A percentile compares a stretch with the other conserved stretches of the same genome.
Evolutionary conservation across 2,113 vertebrate species (phyloP).

Genomic region (Misgurnus mizolepis): DNA sequence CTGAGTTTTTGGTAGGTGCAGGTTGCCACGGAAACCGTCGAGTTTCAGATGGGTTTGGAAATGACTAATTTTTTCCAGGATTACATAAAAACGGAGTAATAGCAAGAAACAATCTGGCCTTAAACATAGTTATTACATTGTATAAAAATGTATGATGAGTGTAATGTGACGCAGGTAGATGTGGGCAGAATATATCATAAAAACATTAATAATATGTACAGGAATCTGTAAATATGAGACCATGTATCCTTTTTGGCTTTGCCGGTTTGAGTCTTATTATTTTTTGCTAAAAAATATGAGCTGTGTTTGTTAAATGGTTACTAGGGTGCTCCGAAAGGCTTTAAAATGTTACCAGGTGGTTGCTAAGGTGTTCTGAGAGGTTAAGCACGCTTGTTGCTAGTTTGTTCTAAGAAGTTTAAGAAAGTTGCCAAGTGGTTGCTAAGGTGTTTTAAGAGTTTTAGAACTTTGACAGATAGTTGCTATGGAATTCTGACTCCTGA

Average conservation of each 20-base stretch:
- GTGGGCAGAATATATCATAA: neutral
- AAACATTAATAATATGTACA: neutral
- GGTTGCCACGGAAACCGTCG: slow-evolving; percentile 47
- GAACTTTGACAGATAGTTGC: too few species aligned
- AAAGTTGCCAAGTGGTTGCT: too few species aligned
- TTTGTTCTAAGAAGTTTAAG: too few species aligned
- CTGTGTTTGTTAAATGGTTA: too few species aligned
- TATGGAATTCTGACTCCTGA: too few species aligned
- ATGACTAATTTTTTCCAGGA: slow-evolving; percentile 36
- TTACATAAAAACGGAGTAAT: slow-evolving; percentile 46
- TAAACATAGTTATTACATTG: neutral
- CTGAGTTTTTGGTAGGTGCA: slow-evolving; percentile 44
- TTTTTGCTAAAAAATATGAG: too few species aligned
- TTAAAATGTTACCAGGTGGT: too few species aligned
- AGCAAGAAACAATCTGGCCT: slow-evolving; percentile 10
- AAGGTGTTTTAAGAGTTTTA: too few species aligned
- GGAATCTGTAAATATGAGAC: too few species aligned
- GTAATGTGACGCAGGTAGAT: neutral
- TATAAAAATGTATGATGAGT: neutral
- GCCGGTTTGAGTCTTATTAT: neutral
- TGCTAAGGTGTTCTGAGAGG: too few species aligned
- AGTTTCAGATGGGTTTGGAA: slow-evolving; percentile 25
- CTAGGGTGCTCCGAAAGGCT: too few species aligned
- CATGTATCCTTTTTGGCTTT: neutral
- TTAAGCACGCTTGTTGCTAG: too few species aligned